Evolutionary conservation across 2,888 invertebrate genomes (phyloP).

Genomic region (Osmoderma eremita): DNA sequence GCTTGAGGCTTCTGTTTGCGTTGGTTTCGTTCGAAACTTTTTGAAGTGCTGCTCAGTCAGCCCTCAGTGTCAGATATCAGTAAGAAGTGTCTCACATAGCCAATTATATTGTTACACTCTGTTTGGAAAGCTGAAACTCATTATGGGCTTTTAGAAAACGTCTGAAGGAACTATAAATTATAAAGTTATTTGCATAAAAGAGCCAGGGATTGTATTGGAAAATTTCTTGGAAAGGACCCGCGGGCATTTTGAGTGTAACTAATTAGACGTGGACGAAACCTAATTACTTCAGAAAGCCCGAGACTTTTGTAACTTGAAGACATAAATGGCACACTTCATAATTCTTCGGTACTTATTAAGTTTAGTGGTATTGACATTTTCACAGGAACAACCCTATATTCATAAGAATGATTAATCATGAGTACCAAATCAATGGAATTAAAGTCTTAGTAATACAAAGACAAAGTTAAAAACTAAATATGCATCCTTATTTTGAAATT

Average conservation of each 20-base stretch:
- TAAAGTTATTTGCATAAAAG: constrained; percentile 11
- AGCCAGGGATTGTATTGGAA: not conserved
- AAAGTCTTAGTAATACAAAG: too few species aligned
- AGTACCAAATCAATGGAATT: too few species aligned
- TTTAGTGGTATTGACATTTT: too few species aligned
- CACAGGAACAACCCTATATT: too few species aligned
- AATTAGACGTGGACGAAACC: constrained; percentile 1
- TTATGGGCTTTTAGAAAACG: not conserved
- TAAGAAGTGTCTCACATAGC: not conserved
- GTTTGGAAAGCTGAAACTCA: constrained; percentile 12
- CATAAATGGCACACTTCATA: too few species aligned
- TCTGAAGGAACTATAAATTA: constrained; percentile 8
- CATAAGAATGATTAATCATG: too few species aligned
- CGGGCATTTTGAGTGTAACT: not conserved
- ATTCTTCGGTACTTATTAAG: too few species aligned
- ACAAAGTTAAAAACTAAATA: too few species aligned
- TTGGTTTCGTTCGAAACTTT: constrained; percentile 4
- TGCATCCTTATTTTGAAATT: too few species aligned
- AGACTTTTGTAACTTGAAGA: not conserved
- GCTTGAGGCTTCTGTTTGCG: not conserved
- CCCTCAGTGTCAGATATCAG: not conserved
- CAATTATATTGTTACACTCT: constrained; percentile 13
- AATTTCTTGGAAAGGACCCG: not conserved
- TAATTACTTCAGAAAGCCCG: constrained; percentile 1
- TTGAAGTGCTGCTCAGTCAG: not conserved